Evolutionary conservation across 1,140 invertebrate species (phyloP).

Genomic region (Papilio machaon): DNA sequence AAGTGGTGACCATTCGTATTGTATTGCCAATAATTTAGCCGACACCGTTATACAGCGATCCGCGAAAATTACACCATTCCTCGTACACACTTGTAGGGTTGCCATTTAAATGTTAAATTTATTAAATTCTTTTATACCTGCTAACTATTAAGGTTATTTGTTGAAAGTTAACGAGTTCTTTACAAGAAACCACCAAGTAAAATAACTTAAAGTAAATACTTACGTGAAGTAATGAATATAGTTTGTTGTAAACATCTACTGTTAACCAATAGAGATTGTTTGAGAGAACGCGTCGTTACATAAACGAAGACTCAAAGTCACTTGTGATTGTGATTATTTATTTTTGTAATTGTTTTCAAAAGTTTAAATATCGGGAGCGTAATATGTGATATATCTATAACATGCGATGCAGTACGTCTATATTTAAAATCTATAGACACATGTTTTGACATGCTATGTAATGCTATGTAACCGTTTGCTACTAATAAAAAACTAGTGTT

Average conservation of each 20-base stretch:
- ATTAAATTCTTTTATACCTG: background rate
- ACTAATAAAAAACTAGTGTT: no score
- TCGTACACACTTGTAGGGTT: background rate
- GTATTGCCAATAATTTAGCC: constrained; percentile 6
- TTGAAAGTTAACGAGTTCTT: background rate
- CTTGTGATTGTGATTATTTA: no score
- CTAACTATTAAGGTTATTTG: background rate
- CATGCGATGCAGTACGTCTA: no score
- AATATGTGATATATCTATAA: no score
- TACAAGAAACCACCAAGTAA: background rate
- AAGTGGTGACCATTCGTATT: background rate
- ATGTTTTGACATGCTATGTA: no score
- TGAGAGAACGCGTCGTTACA: no score
- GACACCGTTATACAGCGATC: constrained; percentile 21
- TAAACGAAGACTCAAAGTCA: no score
- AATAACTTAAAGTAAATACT: background rate
- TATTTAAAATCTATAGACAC: no score
- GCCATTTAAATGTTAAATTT: background rate
- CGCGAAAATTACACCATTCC: constrained; percentile 31
- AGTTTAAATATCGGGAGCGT: no score
- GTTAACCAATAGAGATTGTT: no score
- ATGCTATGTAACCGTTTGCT: no score
- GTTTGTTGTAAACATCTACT: background rate
- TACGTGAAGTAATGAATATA: background rate
- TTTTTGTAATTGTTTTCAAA: no score